Base-by-base conservation (phyloP, 2,113 vertebrate species). In the Acrocephalus arundinaceus region DNA sequence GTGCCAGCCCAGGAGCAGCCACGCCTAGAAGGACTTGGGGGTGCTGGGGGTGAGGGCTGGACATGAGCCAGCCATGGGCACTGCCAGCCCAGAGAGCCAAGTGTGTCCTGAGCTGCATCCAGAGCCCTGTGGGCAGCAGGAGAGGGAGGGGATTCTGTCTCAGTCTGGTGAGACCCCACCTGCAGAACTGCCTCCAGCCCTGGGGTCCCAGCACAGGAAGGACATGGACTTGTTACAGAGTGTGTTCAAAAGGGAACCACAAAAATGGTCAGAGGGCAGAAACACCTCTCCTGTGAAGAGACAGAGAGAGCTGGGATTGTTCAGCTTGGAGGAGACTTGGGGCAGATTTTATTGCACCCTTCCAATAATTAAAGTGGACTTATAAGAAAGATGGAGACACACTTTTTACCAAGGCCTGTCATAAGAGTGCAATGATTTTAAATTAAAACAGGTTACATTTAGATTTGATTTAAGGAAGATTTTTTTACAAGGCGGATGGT, bases 211-310 rank as follows among this genome's bases (percentile, higher is more conserved):
- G 41, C 5, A 39, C 14, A 48, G 33, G 28, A 51, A 49, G 35
- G 35, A 73, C 17, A 4, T 23, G 20, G 16, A 68, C 2, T 2
- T 51, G 6, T 22, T 37, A 13, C 7, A 43, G 11, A 33, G 9
- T 2, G 1, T 7, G 15, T 75, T 28, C 13, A 48, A n/a, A 59
- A 19, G 2, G 25, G 8, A 10, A 11, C 13, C 13, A 19, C 5
- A 9, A 21, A 74, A 63, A 49, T 35, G 7, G 0, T 65, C 30
- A 48, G 49, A 41, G 18, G 11, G 10, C 5, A 30, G 28, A n/a
- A 79, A 61, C n/a, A 55, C 7, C 8, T 57, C 12, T 73, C 3
- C 7, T 39, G 0, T 31, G 14, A 84, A 39, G 39, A 78, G 14
- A 12, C 41, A 55, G 9, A 67, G 24, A 41, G 13, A 43, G 15